Percentiles rank a stretch among this genome's conserved stretches.
phyloP scores from a whole-genome alignment of 2,888 invertebrate species.

The Sceliomorpha sp. region DNA sequence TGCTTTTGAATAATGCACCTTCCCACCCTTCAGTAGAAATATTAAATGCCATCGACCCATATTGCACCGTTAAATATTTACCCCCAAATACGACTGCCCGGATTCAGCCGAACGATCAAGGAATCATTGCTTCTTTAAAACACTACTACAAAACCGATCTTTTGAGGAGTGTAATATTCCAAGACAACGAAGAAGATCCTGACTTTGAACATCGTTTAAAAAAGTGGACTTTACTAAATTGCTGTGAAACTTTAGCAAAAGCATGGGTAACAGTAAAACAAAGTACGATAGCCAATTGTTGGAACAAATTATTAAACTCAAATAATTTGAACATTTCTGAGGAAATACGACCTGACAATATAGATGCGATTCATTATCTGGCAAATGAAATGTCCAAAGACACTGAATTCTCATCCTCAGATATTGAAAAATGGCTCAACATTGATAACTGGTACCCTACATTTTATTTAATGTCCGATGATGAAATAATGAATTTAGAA shows the following conservation, averaged over 20 bases:
- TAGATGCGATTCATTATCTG: background rate
- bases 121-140: conserved; percentile 12
- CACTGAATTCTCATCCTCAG: background rate
- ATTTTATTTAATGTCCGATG: background rate
- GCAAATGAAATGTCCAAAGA: conserved; percentile 2
- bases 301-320: background rate
- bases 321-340: background rate
- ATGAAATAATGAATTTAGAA: conserved; percentile 4
- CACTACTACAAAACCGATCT: conserved; percentile 3
- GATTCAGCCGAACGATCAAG: conserved; percentile 10
- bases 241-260: conserved; percentile 6
- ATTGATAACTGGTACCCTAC: background rate
- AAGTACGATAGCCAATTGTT: background rate
- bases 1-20: conserved; percentile 8
- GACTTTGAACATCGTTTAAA: too few relatives aligned
- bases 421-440: background rate
- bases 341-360: background rate
- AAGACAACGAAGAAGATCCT: background rate
- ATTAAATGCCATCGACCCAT: conserved; percentile 12
- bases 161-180: background rate
- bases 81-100: conserved; percentile 7
- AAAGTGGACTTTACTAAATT: too few relatives aligned
- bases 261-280: conserved; percentile 6
- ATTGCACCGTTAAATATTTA: conserved; percentile 3
- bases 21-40: conserved; percentile 2